phyloP scores from a whole-genome alignment of 2,888 invertebrate genomes.

The Aspidiotus rigidus region DNA sequence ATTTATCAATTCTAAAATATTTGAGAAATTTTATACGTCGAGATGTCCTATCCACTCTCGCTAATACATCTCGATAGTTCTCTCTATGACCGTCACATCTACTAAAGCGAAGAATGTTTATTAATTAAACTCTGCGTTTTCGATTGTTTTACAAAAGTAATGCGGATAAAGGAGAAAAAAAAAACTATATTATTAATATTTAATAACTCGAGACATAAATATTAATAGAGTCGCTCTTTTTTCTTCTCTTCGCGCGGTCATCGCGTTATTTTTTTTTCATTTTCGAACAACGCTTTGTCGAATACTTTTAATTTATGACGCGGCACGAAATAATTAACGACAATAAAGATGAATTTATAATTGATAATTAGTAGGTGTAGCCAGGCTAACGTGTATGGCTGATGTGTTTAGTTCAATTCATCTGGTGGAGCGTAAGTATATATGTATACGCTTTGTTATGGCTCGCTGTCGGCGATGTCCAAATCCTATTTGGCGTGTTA shows the following conservation, averaged over 20 bases:
- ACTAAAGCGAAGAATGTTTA: background rate
- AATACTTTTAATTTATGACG: constrained; percentile 32
- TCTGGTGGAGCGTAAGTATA: constrained; percentile 11
- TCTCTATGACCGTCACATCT: too few relatives aligned
- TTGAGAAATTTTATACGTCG: background rate
- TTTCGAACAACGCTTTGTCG: constrained; percentile 20
- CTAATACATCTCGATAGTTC: too few relatives aligned
- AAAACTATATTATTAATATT: constrained; percentile 29
- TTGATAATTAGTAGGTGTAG: constrained; percentile 32
- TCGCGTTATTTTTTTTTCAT: constrained; percentile 4
- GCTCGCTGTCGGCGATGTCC: background rate
- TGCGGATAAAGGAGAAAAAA: constrained; percentile 7
- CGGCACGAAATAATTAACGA: constrained; percentile 33
- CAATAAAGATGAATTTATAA: constrained; percentile 32
- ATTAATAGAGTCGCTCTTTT: constrained; percentile 24
- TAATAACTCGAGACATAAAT: constrained; percentile 28
- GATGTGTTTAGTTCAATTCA: constrained; percentile 17
- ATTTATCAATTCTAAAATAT: too few relatives aligned
- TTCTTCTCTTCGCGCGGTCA: background rate
- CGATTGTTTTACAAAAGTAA: constrained; percentile 31
- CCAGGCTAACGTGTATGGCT: background rate
- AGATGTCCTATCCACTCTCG: too few relatives aligned
- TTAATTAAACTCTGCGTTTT: constrained; percentile 28
- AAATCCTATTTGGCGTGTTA: too few relatives aligned
- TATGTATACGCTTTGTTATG: background rate